These are phyloP conservation scores for Hozukius guyotensis DNA, from an alignment of 2,797 vertebrate genomes.

Conservation along the genomic window DNA sequence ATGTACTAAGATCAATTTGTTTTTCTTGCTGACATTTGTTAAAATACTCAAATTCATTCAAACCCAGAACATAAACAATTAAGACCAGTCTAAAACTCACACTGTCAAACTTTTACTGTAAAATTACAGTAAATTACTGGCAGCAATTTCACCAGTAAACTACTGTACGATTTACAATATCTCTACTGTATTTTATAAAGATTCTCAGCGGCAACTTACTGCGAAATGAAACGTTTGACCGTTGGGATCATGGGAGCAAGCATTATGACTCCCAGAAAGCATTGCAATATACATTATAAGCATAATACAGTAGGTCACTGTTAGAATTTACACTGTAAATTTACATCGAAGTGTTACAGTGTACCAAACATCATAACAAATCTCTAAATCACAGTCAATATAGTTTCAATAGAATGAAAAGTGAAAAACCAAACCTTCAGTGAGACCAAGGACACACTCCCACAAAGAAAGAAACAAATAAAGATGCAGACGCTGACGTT, in stretches of 20 bases:
- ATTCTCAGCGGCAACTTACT: too few relatives aligned
- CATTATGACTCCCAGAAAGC: too few relatives aligned
- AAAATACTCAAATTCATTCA: neutral
- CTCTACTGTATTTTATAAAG: too few relatives aligned
- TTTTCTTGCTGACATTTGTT: neutral
- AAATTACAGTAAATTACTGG: too few relatives aligned
- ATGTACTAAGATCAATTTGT: neutral
- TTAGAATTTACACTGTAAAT: too few relatives aligned
- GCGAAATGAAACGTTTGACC: too few relatives aligned
- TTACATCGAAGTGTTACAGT: too few relatives aligned
- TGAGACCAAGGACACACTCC: neutral
- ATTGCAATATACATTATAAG: too few relatives aligned
- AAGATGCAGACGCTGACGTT: neutral
- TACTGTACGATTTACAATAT: too few relatives aligned
- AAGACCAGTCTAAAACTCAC: neutral
- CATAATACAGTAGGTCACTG: fast-evolving
- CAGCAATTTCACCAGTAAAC: too few relatives aligned
- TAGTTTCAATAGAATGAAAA: neutral
- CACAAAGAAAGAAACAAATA: neutral
- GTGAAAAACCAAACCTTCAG: neutral
- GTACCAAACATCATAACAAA: neutral
- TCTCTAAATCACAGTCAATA: neutral
- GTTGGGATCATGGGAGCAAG: too few relatives aligned
- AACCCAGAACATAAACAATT: neutral
- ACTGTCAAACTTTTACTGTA: too few relatives aligned